Percentiles rank a stretch among this genome's conserved stretches.
phyloP scores from a whole-genome alignment of 1,140 invertebrate species.

The Drosophila malerkotliana region DNA sequence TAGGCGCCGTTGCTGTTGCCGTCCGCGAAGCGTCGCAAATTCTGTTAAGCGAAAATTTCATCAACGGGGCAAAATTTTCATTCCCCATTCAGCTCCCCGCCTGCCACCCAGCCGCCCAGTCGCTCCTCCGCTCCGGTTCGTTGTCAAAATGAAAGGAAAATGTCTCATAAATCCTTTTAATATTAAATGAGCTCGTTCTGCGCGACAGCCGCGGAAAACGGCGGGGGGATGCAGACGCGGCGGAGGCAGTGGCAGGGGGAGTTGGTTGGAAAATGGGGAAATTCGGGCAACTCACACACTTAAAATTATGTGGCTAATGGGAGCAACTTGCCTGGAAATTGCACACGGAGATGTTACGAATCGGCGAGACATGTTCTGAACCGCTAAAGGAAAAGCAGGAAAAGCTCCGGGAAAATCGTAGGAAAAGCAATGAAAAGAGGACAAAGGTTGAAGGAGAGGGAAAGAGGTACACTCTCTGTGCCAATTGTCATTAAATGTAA shows the following conservation, averaged over 20 bases:
- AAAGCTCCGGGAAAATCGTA: neutral
- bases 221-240: neutral
- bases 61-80: constrained; percentile 73
- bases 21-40: constrained; percentile 75
- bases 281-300: constrained; percentile 73
- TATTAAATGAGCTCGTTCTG: constrained; percentile 78
- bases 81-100: constrained; percentile 54
- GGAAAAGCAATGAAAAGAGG: constrained; percentile 1
- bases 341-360: constrained; percentile 54
- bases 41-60: constrained; percentile 82
- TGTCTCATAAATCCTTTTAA: constrained; percentile 82
- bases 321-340: constrained; percentile 80
- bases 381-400: constrained; percentile 6
- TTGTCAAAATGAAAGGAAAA: constrained; percentile 82
- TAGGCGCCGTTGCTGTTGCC: constrained; percentile 41
- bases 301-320: constrained; percentile 82
- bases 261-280: constrained; percentile 10
- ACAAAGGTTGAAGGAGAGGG: constrained; percentile 1
- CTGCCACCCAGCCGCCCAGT: neutral
- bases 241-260: neutral
- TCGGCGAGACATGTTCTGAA: constrained; percentile 64
- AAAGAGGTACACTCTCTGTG: constrained; percentile 19
- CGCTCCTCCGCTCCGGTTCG: constrained; percentile 31
- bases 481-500: constrained; percentile 82
- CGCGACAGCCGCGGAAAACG: constrained; percentile 21